Evolutionary conservation across 1,140 invertebrate species (phyloP), one percentile per base, ranked within the genome.

Genomic region (Drosophila lini): DNA sequence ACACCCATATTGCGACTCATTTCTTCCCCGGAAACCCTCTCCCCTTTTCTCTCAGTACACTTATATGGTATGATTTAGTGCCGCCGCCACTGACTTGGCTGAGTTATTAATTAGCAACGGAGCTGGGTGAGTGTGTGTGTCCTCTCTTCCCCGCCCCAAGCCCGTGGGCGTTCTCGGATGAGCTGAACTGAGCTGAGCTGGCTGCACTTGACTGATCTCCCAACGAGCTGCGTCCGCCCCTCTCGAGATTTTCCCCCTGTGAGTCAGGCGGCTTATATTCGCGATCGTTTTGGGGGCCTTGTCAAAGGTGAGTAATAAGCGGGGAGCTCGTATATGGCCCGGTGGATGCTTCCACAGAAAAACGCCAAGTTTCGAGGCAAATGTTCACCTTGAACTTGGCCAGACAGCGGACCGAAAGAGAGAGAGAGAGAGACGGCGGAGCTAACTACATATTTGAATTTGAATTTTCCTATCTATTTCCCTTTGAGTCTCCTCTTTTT

Each of bases 231-330:
- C 28, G 25, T 8, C 11, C 7, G 3, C 47, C 34, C 40, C 11
- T 45, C 22, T 9, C 16, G 10, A 9, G 8, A 32, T 38, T 25
- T 57, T 19, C 28, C 28, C 41, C 31, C 32, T 44, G 36, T 71
- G 52, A 71, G 68, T 71, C 68, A 71, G 52, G 22, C 63, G 52
- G 36, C 61, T 64, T 41, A 68, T 31, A 67, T 10, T 41, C 22
- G 22, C 60, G 40, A 71, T 68, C 40, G 47, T 57, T 73, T 52
- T 52, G 28, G 64, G 61, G 64, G 64, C 64, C 47, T 56, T 56
- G 59, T 48, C 73, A 77, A 69, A 77, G 74, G 74, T 77, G 74
- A 77, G 74, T 76, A 76, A 76, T 76, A 59, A 58, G 64, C 67
- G 34, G 67, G 50, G 50, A 40, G 48, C 55, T 58, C 52, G 42